phyloP scores from a whole-genome alignment of 2,113 vertebrate genomes.

The Camelus bactrianus region DNA sequence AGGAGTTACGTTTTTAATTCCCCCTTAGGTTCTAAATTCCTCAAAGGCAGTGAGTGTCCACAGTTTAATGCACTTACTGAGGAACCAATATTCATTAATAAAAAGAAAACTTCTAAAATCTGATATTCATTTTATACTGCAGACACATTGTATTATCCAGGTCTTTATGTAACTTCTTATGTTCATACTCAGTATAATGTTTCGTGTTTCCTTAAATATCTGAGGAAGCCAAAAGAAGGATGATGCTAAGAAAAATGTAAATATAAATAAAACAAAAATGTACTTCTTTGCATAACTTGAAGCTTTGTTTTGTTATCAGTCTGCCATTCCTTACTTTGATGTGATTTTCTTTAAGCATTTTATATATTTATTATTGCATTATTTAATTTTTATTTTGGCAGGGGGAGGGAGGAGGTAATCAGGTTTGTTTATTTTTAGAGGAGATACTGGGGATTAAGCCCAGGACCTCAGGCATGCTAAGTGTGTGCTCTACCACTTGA shows the following conservation, averaged over 20 bases:
- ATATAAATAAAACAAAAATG: neutral
- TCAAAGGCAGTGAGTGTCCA: neutral
- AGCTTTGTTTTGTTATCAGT: neutral
- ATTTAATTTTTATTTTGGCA: too few relatives aligned
- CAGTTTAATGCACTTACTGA: neutral
- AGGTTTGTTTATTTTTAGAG: too few relatives aligned
- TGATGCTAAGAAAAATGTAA: constrained; percentile 8
- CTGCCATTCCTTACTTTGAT: neutral
- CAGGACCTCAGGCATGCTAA: too few relatives aligned
- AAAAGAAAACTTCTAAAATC: constrained; percentile 11
- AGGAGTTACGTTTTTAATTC: constrained; percentile 22
- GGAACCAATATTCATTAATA: neutral
- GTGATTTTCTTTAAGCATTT: too few relatives aligned
- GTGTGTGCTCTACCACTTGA: too few relatives aligned
- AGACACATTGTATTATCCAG: neutral
- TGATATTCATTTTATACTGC: neutral
- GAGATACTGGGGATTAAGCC: too few relatives aligned
- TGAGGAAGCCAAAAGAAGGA: neutral
- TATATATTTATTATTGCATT: too few relatives aligned
- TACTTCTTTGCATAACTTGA: neutral
- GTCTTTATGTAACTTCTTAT: neutral
- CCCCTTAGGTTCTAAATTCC: constrained; percentile 17
- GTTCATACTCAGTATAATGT: neutral
- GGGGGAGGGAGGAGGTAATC: too few relatives aligned
- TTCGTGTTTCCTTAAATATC: neutral